Percentiles rank a stretch among this genome's conserved stretches.
Evolutionary conservation across 1,140 invertebrate species (phyloP).

Genomic region (Arion vulgaris): DNA sequence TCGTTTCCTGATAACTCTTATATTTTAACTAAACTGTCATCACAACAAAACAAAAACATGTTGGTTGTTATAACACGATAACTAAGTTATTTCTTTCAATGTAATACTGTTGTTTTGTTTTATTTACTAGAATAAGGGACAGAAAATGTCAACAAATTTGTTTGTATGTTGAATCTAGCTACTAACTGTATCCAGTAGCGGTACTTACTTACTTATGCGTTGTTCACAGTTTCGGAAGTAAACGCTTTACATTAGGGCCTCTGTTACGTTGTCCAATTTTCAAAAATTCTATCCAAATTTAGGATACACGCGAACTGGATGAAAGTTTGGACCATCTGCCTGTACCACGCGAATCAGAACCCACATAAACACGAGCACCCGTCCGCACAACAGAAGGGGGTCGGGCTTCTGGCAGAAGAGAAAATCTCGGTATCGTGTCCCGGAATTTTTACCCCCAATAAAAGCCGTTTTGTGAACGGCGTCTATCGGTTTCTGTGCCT

Average conservation of each 20-base stretch:
- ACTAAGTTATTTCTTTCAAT: no score
- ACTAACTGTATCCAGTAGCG: no score
- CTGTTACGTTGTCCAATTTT: neutral
- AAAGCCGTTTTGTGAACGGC: neutral
- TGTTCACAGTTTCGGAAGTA: neutral
- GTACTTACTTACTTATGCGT: no score
- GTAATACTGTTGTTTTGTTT: no score
- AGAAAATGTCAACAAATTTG: no score
- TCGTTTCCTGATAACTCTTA: no score
- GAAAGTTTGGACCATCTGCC: neutral
- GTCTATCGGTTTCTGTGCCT: neutral
- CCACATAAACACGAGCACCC: neutral
- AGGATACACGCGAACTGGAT: neutral
- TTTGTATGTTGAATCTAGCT: no score
- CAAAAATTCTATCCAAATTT: neutral
- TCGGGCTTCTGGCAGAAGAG: neutral
- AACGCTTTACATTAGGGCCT: neutral
- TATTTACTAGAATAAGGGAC: no score
- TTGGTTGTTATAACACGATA: no score
- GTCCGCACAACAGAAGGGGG: neutral
- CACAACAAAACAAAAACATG: no score
- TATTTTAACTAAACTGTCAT: no score
- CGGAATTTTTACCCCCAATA: neutral
- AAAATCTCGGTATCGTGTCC: neutral
- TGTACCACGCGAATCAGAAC: neutral